These are phyloP conservation scores for Falco biarmicus DNA, from an alignment of 2,797 vertebrate species.

Conservation along the genomic window DNA sequence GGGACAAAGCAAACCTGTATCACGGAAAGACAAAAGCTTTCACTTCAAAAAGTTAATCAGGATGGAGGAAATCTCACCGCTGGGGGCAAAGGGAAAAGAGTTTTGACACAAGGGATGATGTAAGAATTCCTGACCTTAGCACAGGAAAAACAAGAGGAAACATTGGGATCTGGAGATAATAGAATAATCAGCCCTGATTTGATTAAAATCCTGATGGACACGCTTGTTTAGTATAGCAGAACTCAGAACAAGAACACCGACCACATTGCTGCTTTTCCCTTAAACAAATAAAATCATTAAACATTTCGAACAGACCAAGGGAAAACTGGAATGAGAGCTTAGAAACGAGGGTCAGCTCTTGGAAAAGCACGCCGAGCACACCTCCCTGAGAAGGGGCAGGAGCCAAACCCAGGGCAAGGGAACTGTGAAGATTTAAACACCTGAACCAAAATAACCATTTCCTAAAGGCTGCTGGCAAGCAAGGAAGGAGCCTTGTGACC, in stretches of 20 bases:
- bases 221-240: neutral
- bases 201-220: neutral
- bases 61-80: neutral
- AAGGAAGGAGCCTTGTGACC: neutral
- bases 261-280: neutral
- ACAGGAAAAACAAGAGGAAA: constrained; percentile 62
- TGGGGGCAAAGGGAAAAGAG: neutral
- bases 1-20: neutral
- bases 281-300: neutral
- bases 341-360: neutral
- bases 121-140: constrained; percentile 40
- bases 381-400: neutral
- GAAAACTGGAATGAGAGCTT: neutral
- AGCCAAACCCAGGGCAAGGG: neutral
- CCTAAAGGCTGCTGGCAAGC: neutral
- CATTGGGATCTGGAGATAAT: constrained; percentile 15
- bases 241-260: neutral
- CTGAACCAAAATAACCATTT: neutral
- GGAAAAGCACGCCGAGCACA: neutral
- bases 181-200: neutral
- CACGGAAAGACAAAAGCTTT: neutral
- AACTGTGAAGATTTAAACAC: neutral
- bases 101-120: neutral
- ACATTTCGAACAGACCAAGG: neutral
- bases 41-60: neutral